phyloP scores from a whole-genome alignment of 2,113 vertebrate genomes.

The Seriola dumerili region DNA sequence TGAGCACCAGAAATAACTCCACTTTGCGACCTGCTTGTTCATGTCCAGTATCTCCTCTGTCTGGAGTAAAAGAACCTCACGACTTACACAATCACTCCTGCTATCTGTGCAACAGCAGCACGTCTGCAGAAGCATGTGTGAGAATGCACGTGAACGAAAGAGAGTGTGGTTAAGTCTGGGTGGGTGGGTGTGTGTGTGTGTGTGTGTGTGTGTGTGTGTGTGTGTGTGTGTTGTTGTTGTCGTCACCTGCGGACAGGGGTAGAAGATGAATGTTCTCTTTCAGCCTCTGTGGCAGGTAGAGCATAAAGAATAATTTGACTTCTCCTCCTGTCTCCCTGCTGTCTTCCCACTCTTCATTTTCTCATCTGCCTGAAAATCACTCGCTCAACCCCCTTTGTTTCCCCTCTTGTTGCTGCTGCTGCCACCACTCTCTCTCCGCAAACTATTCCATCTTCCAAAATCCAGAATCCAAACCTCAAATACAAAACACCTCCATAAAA shows the following conservation, averaged over 20 bases:
- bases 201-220: slow-evolving; percentile 31
- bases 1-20: neutral
- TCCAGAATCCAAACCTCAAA: slow-evolving; percentile 21
- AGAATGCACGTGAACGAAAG: slow-evolving; percentile 48
- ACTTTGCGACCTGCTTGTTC: neutral
- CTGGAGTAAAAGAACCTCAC: slow-evolving; percentile 16
- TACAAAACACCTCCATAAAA: slow-evolving; percentile 52
- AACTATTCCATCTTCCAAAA: slow-evolving; percentile 35
- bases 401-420: neutral
- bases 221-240: slow-evolving; percentile 31
- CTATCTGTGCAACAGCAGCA: slow-evolving; percentile 32
- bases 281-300: slow-evolving; percentile 77
- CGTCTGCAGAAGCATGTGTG: slow-evolving; percentile 41
- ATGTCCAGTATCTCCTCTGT: slow-evolving; percentile 4
- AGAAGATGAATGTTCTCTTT: slow-evolving; percentile 81
- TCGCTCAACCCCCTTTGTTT: slow-evolving; percentile 52
- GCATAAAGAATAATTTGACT: slow-evolving; percentile 81
- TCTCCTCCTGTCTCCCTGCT: slow-evolving; percentile 72
- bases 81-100: slow-evolving; percentile 19
- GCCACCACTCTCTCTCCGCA: slow-evolving; percentile 3
- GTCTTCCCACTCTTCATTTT: slow-evolving; percentile 68
- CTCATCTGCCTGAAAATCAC: slow-evolving; percentile 63
- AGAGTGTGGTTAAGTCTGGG: slow-evolving; percentile 47
- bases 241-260: slow-evolving; percentile 71
- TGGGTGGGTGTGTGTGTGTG: slow-evolving; percentile 31